Evolutionary conservation across 2,113 vertebrate genomes (phyloP).

Genomic region (Platichthys flesus): DNA sequence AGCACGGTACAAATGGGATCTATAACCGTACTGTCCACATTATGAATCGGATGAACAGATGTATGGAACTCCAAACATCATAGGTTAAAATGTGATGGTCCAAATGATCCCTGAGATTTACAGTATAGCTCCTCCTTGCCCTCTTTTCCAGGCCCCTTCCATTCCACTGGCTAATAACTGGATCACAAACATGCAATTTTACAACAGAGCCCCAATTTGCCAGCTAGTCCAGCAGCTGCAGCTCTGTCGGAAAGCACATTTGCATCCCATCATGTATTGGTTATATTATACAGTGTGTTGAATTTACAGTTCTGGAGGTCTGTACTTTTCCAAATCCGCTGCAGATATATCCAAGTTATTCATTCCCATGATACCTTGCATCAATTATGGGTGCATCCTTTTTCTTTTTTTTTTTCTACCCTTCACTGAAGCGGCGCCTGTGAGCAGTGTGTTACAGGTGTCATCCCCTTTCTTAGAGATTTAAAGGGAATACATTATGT

Average conservation of each 20-base stretch:
- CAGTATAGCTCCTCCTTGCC: not conserved
- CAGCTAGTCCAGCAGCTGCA: conserved; percentile 14
- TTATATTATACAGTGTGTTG: not conserved
- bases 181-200: not conserved
- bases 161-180: not conserved
- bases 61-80: too few relatives aligned
- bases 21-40: too few relatives aligned
- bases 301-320: not conserved
- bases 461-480: not conserved
- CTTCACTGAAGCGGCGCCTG: not conserved
- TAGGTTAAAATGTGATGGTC: too few relatives aligned
- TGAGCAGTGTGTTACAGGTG: not conserved
- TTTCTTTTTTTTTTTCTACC: not conserved
- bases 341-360: not conserved
- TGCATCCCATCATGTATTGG: not conserved
- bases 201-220: not conserved
- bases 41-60: too few relatives aligned
- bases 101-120: not conserved
- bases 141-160: not conserved
- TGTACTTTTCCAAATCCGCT: not conserved
- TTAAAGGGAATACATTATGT: not conserved
- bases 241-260: not conserved
- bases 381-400: not conserved
- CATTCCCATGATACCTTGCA: not conserved
- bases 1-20: too few relatives aligned